These are phyloP conservation scores for Leptonema lineaticorne DNA, from an alignment of 1,140 invertebrate species.

Conservation along the genomic window DNA sequence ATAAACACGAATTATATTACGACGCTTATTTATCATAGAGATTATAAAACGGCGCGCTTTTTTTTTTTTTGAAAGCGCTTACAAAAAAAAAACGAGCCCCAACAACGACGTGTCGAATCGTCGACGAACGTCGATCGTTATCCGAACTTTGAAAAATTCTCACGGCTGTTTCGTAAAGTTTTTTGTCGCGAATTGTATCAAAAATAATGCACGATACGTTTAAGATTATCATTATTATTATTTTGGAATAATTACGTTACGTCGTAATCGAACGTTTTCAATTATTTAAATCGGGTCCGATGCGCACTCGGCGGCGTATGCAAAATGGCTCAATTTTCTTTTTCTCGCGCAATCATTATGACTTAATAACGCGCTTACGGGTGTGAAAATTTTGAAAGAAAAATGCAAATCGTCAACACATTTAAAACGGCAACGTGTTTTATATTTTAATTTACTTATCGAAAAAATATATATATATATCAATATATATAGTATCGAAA, in stretches of 20 bases:
- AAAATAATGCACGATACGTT: not conserved
- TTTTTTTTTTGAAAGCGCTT: no score
- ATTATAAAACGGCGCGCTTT: conserved; percentile 9
- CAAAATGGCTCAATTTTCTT: no score
- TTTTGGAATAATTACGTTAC: no score
- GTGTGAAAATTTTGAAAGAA: not conserved
- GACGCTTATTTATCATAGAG: conserved; percentile 4
- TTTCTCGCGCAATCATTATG: no score
- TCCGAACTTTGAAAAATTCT: not conserved
- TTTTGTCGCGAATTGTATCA: not conserved
- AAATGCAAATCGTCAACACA: not conserved
- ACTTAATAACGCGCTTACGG: not conserved
- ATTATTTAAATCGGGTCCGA: no score
- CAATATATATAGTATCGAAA: no score
- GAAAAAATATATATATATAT: no score
- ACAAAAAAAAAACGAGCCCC: no score
- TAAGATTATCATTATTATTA: not conserved
- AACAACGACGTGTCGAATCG: conserved; percentile 23
- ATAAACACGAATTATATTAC: no score
- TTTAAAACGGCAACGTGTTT: not conserved
- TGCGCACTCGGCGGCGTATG: not conserved
- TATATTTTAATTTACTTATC: no score
- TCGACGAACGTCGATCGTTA: conserved; percentile 1
- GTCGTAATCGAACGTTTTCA: no score
- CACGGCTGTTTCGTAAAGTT: not conserved